phyloP scores from a whole-genome alignment of 1,140 invertebrate genomes.

The Zaprionus taronus region DNA sequence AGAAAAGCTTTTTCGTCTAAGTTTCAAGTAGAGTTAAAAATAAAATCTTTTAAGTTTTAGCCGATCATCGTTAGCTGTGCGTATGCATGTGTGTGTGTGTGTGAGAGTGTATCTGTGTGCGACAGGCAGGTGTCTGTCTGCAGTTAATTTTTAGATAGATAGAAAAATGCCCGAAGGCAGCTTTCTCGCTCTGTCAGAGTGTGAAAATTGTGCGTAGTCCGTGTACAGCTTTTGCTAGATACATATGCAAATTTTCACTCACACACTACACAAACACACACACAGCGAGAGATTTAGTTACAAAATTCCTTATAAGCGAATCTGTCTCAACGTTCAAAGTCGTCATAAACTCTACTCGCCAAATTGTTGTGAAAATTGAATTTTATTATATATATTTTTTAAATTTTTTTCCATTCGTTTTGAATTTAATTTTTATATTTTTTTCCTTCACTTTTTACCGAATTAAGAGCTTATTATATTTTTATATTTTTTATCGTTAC shows the following conservation, averaged over 20 bases:
- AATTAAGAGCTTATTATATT: neutral
- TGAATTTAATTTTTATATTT: slow-evolving; percentile 2
- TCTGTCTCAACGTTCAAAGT: slow-evolving; percentile 56
- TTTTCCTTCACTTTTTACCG: slow-evolving; percentile 20
- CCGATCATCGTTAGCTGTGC: slow-evolving; percentile 7
- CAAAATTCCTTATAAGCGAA: slow-evolving; percentile 84
- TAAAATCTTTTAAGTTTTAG: slow-evolving; percentile 57
- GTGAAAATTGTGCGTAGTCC: slow-evolving; percentile 70
- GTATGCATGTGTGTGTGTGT: slow-evolving; percentile 34
- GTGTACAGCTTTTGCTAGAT: slow-evolving; percentile 57
- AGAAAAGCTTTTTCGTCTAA: slow-evolving; percentile 74
- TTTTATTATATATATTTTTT: neutral
- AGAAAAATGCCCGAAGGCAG: slow-evolving; percentile 44
- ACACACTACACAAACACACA: slow-evolving; percentile 33
- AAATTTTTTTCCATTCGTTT: slow-evolving; percentile 4
- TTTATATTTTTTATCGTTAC: slow-evolving; percentile 19
- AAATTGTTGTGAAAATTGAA: slow-evolving; percentile 5
- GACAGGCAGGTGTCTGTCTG: slow-evolving; percentile 77
- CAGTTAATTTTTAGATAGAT: slow-evolving; percentile 76
- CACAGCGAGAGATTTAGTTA: slow-evolving; percentile 78
- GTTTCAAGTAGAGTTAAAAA: slow-evolving; percentile 74
- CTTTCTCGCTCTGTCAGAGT: slow-evolving; percentile 38
- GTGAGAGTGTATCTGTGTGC: slow-evolving; percentile 4
- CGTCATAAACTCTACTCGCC: slow-evolving; percentile 42
- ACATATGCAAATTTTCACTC: slow-evolving; percentile 57